Base-by-base conservation (phyloP, 92 coral and sea anemone species). In the Porites evermanni region DNA sequence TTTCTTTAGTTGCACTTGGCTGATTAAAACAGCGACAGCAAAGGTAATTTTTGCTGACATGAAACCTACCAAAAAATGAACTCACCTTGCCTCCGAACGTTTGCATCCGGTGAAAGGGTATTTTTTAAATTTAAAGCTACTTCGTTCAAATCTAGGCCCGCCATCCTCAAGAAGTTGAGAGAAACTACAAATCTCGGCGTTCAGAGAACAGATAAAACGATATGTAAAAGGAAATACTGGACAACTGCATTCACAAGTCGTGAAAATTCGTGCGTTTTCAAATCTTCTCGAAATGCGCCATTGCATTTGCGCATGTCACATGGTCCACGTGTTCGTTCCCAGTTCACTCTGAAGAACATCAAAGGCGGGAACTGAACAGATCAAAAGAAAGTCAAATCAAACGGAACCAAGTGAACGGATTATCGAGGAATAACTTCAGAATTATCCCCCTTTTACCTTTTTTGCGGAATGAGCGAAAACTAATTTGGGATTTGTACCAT, bases 61-160 rank as follows among this genome's bases (percentile, higher is more conserved):
- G 12, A 29, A 10, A 70, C 38, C 8, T 13, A 44, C 52, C 16
- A 13, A 6, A 70, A 20, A 3, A 11, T 69, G 16, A 47, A 12
- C 10, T 14, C 88, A 97, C 99, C 99, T 77, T 95, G 97, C 81
- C 85, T 95, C 63, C 99, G 94, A 67, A 89, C 84, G 79, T 84
- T 84, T 24, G 98, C 66, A 3, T 97, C 99, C 12, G 88, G 88
- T 20, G 97, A 91, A 5, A 97, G 81, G 12, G 99, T 97, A 68
- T 95, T 93, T 83, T 95, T 90, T 85, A 97, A 84, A 64, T 79
- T 83, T 26, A 87, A 85, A 12, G 93, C 97, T 51, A 97, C 84
- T 10, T 87, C 94, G 73, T 97, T 92, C 73, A 87, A 82, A 53
- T 90, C 92, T 12, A 82, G 61, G 70, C 21, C 88, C 7, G 82